Conservation (phyloP, 1,140 invertebrate species). For the Aricia agestis region DNA sequence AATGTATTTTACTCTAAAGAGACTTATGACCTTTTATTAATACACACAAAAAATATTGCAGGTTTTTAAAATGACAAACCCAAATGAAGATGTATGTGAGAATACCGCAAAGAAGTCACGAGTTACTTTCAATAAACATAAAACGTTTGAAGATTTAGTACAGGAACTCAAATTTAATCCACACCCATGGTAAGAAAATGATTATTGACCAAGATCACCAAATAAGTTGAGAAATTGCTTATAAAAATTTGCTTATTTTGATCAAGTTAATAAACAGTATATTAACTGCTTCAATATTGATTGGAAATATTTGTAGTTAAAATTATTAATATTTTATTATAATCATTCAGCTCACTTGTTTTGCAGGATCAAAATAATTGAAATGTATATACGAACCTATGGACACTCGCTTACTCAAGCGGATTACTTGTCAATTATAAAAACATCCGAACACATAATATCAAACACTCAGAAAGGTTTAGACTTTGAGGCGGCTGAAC, state of each 20-base stretch:
- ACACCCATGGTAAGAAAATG: constrained; percentile 50
- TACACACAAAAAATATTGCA: constrained; percentile 29
- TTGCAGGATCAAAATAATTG: constrained; percentile 55
- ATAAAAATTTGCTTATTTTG: too few species aligned
- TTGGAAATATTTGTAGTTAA: too few species aligned
- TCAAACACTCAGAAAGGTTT: constrained; percentile 19
- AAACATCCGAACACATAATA: constrained; percentile 38
- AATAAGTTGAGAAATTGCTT: too few species aligned
- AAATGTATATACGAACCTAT: constrained; percentile 52
- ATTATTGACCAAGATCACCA: too few species aligned
- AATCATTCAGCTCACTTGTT: constrained; percentile 17
- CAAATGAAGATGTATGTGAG: constrained; percentile 29
- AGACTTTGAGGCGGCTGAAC: constrained; percentile 36
- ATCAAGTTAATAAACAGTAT: too few species aligned
- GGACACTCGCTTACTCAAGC: constrained; percentile 29
- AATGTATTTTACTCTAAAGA: too few species aligned
- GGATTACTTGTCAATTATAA: constrained; percentile 42
- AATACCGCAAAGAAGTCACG: constrained; percentile 44
- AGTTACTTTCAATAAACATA: constrained; percentile 46
- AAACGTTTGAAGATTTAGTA: constrained; percentile 51
- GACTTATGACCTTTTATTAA: too few species aligned
- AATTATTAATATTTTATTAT: too few species aligned
- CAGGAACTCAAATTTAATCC: constrained; percentile 45
- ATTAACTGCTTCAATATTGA: too few species aligned
- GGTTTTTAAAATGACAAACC: constrained; percentile 40